Percentiles rank a stretch among this genome's conserved stretches.
Conservation (phyloP, 2,888 invertebrate species). For the Pollenia labialis region DNA sequence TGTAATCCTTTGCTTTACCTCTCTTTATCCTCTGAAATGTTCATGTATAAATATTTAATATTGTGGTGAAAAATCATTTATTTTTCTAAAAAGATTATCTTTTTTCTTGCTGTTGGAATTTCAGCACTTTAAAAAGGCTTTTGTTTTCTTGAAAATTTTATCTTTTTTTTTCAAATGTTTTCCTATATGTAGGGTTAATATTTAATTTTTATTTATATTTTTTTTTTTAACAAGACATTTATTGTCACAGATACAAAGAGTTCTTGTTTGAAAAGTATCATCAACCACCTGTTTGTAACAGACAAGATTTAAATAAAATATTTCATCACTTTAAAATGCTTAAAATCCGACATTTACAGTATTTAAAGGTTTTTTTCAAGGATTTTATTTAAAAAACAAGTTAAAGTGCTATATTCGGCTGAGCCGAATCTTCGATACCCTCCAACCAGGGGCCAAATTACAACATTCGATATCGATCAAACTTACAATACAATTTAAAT, state of each 20-base stretch:
- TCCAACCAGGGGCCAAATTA: no score
- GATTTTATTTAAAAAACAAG: no score
- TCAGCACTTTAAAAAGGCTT: neutral
- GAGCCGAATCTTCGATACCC: no score
- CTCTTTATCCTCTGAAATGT: neutral
- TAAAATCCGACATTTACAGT: no score
- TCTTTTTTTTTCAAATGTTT: neutral
- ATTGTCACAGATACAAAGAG: neutral
- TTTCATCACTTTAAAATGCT: no score
- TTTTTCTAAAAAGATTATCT: neutral
- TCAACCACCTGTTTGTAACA: neutral
- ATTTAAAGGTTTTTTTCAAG: no score
- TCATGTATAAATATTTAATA: constrained; percentile 10
- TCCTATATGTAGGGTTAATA: neutral
- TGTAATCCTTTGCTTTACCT: neutral
- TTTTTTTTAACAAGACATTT: neutral
- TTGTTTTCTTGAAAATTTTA: constrained; percentile 2
- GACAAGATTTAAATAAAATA: neutral
- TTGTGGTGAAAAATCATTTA: neutral
- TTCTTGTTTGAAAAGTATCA: neutral
- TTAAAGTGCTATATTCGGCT: no score
- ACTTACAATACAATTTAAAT: no score
- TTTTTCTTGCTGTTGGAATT: neutral
- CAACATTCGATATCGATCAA: no score
- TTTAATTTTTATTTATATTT: neutral